phyloP scores from a whole-genome alignment of 2,888 invertebrate genomes.

The Sinodicranocentrus sp. region DNA sequence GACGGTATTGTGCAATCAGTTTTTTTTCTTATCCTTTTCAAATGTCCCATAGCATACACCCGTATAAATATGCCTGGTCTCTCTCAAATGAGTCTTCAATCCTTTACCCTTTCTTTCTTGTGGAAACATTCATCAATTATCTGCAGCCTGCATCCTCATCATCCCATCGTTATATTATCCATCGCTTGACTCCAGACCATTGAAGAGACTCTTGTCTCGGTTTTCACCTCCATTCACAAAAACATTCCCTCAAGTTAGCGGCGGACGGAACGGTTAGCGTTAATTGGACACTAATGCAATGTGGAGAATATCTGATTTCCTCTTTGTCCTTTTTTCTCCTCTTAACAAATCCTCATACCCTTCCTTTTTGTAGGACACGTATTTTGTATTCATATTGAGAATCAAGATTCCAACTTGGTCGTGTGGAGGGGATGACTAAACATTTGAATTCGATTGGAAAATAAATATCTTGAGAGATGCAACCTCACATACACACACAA shows the following conservation, averaged over 20 bases:
- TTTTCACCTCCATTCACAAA: conserved; percentile 62
- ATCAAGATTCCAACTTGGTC: neutral
- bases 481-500: conserved; percentile 16
- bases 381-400: neutral
- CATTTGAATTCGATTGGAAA: conserved; percentile 44
- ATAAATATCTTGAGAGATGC: conserved; percentile 19
- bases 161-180: conserved; percentile 8
- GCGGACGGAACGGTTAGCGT: conserved; percentile 43
- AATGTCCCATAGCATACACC: neutral
- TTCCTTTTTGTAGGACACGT: neutral
- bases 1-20: too few species aligned
- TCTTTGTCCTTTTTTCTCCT: conserved; percentile 19
- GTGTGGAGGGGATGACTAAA: conserved; percentile 9
- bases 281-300: conserved; percentile 59
- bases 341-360: neutral
- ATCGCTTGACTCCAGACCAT: neutral
- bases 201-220: conserved; percentile 67
- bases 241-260: conserved; percentile 11
- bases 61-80: neutral
- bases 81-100: neutral
- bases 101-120: neutral
- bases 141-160: neutral
- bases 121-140: conserved; percentile 57
- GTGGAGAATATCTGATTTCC: conserved; percentile 62
- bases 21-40: too few species aligned